Evolutionary conservation across 2,797 vertebrate genomes (phyloP).

Genomic region (Enteromius viviparus): DNA sequence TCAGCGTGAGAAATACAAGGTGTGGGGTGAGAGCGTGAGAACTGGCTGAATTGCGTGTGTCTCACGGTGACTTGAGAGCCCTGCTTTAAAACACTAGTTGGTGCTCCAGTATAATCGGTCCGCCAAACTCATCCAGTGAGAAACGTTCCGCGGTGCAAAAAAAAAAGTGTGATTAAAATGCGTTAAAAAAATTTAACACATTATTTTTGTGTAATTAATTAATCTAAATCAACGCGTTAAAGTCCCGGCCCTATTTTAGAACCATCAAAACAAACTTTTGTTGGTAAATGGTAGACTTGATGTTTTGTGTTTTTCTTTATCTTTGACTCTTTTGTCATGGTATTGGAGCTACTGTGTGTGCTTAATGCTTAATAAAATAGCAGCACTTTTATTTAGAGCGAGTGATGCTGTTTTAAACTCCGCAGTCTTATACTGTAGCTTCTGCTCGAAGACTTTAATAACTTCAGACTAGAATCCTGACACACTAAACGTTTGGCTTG

Average conservation of each 20-base stretch:
- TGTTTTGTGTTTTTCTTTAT: background rate
- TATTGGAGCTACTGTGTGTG: background rate
- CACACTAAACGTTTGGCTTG: conserved; percentile 20
- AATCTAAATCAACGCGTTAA: too few relatives aligned
- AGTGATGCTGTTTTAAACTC: background rate
- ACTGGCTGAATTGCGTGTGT: too few relatives aligned
- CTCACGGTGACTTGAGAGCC: too few relatives aligned
- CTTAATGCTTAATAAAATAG: background rate
- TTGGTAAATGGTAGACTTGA: background rate
- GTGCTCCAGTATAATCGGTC: too few relatives aligned
- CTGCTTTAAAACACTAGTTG: too few relatives aligned
- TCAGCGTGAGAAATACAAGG: too few relatives aligned
- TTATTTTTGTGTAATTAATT: too few relatives aligned
- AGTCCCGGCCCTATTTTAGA: background rate
- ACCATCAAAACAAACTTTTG: background rate
- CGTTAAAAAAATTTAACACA: too few relatives aligned
- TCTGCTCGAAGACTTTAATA: background rate
- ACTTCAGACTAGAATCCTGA: background rate
- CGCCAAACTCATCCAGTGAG: too few relatives aligned
- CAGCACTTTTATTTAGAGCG: background rate
- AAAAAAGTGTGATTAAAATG: too few relatives aligned
- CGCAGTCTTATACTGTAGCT: background rate
- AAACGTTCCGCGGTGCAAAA: too few relatives aligned
- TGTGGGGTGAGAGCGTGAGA: too few relatives aligned
- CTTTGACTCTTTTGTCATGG: background rate